Conservation (phyloP, 2,113 vertebrate species). For the Dipodomys merriami region DNA sequence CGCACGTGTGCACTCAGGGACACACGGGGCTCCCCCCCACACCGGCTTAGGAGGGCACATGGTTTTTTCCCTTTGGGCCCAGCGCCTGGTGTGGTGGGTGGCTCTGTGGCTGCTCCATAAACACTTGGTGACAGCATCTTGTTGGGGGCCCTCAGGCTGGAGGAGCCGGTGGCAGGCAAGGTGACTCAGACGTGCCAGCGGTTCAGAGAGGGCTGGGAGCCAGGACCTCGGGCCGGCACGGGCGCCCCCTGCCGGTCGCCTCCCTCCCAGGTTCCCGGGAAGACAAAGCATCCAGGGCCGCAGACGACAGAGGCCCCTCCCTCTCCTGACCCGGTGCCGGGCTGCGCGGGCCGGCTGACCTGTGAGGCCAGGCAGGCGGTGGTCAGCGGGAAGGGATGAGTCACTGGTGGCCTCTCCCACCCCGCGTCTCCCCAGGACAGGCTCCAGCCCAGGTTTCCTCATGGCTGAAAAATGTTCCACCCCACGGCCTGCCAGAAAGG, state of each 20-base stretch:
- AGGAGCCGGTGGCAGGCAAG: neutral
- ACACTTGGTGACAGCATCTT: neutral
- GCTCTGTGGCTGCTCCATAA: neutral
- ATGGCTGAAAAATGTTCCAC: conserved; percentile 53
- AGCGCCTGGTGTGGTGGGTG: neutral
- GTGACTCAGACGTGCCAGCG: neutral
- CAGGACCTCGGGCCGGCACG: too few species aligned
- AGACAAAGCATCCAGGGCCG: too few species aligned
- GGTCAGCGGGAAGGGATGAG: neutral
- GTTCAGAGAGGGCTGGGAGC: neutral
- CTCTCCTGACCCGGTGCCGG: too few species aligned
- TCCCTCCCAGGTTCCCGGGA: too few species aligned
- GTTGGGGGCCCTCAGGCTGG: neutral
- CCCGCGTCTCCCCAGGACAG: neutral
- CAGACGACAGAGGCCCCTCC: neutral
- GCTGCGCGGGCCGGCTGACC: too few species aligned
- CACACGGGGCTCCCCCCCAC: neutral
- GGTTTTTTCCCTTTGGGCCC: neutral
- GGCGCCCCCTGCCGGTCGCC: too few species aligned
- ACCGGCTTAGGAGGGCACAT: neutral
- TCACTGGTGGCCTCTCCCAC: neutral
- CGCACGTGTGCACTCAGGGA: neutral
- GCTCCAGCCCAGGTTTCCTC: conserved; percentile 60
- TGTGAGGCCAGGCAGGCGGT: too few species aligned
- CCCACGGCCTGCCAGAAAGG: neutral